Evolutionary conservation across 2,797 vertebrate species (phyloP), one percentile per base, ranked within the genome.

Genomic region (Aphelocoma californica): DNA sequence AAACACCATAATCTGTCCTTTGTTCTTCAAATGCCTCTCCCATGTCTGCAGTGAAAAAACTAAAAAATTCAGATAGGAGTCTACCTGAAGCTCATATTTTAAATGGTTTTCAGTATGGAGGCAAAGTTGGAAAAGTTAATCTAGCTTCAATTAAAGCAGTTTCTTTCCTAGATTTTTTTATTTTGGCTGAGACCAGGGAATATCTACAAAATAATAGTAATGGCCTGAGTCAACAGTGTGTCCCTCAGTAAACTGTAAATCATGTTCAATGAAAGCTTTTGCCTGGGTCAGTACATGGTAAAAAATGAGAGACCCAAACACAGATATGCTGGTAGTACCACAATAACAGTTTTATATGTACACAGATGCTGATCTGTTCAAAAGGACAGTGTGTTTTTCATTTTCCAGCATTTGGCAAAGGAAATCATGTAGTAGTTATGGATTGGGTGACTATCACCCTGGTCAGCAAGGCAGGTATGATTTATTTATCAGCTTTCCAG

Each of bases 401-500:
- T 96, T 96, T 97, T 96, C 69, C 66, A 92, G 42, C 93, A 81
- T 94, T 96, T 94, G 90, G 83, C 92, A 94, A 94, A 97, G 81
- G 91, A 96, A 91, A 90, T 78, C n/a, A 2, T 90, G 69, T 69
- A 77, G 90, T 93, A 83, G 93, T 97, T 97, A 97, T 96, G 86
- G 95, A 97, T 96, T 95, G 96, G 90, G 96, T 97, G 90, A 94
- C 96, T 97, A 95, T 97, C 91, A 80, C 71, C 12, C 53, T 94
- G 78, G 93, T 95, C 93, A 92, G 66, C 0, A 0, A 88, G 91
- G 47, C 83, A 95, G 74, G 73, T 75, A 83, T 95, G 94, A 97
- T 97, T 97, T 97, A 97, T 93, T 92, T 91, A 96, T 97, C 88
- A 90, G 88, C 95, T 95, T 94, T 93, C 83, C 96, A 94, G 78